Conservation (phyloP, 2,888 invertebrate species). For the Habroteleia sp. region DNA sequence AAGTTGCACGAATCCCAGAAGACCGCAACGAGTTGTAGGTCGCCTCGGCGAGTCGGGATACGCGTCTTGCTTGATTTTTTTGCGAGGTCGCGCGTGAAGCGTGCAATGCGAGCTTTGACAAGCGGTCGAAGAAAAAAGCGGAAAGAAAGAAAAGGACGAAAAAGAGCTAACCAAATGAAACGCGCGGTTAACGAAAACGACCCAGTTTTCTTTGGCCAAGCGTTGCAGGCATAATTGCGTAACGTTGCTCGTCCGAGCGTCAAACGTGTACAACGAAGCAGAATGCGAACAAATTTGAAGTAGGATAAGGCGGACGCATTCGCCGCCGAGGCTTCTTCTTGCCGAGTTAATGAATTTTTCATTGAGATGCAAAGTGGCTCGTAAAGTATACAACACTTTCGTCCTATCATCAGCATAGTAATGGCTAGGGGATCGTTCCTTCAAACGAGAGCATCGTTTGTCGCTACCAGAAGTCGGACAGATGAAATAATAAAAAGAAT, state of each 20-base stretch:
- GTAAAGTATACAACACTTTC: constrained; percentile 74
- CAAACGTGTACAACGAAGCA: not conserved
- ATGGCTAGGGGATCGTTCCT: constrained; percentile 37
- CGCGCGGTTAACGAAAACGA: constrained; percentile 18
- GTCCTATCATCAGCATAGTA: constrained; percentile 68
- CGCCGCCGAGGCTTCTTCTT: constrained; percentile 37
- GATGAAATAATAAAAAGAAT: constrained; percentile 38
- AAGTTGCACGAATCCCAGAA: constrained; percentile 64
- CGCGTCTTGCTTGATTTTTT: constrained; percentile 40
- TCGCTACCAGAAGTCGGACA: constrained; percentile 49
- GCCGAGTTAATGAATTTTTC: constrained; percentile 74
- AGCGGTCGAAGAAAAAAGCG: not conserved
- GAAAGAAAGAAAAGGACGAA: not conserved
- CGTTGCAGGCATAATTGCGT: constrained; percentile 15
- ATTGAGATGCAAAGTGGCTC: constrained; percentile 75
- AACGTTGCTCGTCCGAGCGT: constrained; percentile 27
- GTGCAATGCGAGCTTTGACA: constrained; percentile 40
- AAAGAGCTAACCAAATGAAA: constrained; percentile 14
- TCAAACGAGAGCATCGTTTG: constrained; percentile 40
- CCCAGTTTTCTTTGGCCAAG: constrained; percentile 18
- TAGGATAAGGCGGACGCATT: constrained; percentile 12
- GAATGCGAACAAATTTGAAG: too few relatives aligned
- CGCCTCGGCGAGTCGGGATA: constrained; percentile 59
- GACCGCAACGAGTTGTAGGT: constrained; percentile 65
- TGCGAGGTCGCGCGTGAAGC: constrained; percentile 47